Percentiles rank a stretch among this genome's conserved stretches.
phyloP scores from a whole-genome alignment of 1,140 invertebrate species.

The Eciton burchellii region DNA sequence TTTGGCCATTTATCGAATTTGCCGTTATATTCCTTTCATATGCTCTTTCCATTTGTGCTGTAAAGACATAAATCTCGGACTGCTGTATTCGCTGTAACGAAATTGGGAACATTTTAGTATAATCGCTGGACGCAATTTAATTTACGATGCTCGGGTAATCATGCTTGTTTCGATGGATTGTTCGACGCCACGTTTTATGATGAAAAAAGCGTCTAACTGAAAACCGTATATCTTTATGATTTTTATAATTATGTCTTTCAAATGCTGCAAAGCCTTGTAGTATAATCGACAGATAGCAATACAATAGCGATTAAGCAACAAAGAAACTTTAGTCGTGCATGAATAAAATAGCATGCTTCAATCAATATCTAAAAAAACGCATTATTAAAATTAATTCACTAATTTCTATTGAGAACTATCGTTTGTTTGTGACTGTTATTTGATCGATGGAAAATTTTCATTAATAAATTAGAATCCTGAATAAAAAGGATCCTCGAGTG shows the following conservation, averaged over 20 bases:
- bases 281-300: not conserved
- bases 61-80: not conserved
- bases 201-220: not conserved
- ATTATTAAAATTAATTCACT: not conserved
- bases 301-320: constrained; percentile 2
- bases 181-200: not conserved
- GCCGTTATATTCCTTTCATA: not conserved
- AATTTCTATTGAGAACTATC: not conserved
- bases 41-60: not conserved
- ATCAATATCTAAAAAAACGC: not conserved
- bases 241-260: not conserved
- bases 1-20: constrained; percentile 11
- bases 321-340: constrained; percentile 14
- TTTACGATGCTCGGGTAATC: not conserved
- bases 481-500: not conserved
- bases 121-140: no score
- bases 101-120: not conserved
- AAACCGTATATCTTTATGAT: no score
- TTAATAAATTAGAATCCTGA: no score
- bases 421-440: no score
- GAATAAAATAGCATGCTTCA: constrained; percentile 9
- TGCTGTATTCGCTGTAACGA: not conserved
- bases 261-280: not conserved
- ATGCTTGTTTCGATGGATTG: not conserved
- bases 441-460: no score